phyloP scores from a whole-genome alignment of 2,113 vertebrate genomes.

The Himantopus leucocephalus region DNA sequence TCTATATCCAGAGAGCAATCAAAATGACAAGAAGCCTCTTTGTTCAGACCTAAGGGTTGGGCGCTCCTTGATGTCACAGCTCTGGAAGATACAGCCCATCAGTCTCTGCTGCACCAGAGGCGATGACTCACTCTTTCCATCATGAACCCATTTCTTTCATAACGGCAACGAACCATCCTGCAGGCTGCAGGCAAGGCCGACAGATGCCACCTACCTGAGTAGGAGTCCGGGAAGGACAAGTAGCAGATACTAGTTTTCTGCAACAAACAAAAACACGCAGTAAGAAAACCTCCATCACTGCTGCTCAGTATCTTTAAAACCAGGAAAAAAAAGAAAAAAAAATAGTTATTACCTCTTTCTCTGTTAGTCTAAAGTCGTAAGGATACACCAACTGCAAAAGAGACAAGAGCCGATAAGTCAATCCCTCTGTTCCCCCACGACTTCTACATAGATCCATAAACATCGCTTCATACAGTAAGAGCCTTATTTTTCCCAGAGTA shows the following conservation, averaged over 20 bases:
- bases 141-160: fast-evolving
- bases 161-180: fast-evolving
- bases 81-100: neutral
- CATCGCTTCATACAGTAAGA: fast-evolving
- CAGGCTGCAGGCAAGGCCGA: neutral
- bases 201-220: constrained; percentile 81
- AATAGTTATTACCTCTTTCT: constrained; percentile 86
- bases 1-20: neutral
- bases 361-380: constrained; percentile 84
- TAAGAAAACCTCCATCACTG: neutral
- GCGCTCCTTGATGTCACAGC: neutral
- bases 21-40: neutral
- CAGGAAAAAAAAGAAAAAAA: neutral
- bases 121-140: neutral
- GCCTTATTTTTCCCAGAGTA: neutral
- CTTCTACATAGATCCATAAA: no score
- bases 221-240: constrained; percentile 95
- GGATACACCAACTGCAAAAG: constrained; percentile 87
- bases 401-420: neutral
- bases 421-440: fast-evolving
- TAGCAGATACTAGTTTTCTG: constrained; percentile 97
- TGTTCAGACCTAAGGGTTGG: neutral
- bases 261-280: neutral
- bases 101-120: neutral
- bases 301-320: neutral